Conservation (phyloP, 2,888 invertebrate species). For the Trimorus sp. region DNA sequence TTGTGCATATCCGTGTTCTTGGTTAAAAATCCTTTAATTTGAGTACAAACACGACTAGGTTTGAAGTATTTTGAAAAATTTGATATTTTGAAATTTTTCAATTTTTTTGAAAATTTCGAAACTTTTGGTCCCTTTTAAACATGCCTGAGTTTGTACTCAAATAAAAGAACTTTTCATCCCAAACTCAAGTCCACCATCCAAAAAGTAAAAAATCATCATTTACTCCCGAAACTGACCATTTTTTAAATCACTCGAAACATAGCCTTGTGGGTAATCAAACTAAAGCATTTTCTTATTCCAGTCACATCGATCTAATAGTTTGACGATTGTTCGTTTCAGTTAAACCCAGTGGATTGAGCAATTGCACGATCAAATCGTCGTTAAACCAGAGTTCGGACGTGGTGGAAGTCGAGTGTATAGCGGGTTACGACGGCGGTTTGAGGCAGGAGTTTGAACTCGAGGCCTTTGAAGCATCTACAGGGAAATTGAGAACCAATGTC, state of each 20-base stretch:
- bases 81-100: no score
- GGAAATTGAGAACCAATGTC: constrained; percentile 87
- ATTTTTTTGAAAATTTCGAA: no score
- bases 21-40: constrained; percentile 14
- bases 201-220: no score
- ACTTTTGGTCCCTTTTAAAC: no score
- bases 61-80: no score
- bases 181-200: no score
- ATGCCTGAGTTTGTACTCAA: background rate
- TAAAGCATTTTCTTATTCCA: no score
- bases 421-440: constrained; percentile 94
- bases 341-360: constrained; percentile 91
- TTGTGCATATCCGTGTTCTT: background rate
- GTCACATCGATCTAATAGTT: no score
- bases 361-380: constrained; percentile 91
- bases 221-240: no score
- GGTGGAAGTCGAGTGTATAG: constrained; percentile 91
- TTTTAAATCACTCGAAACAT: no score
- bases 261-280: no score
- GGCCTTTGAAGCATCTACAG: constrained; percentile 89
- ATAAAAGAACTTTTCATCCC: no score
- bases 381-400: constrained; percentile 83
- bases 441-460: constrained; percentile 91
- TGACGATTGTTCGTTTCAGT: constrained; percentile 81
- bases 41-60: constrained; percentile 13